Evolutionary conservation across 2,888 invertebrate genomes (phyloP).

Genomic region (Thelaira solivaga): DNA sequence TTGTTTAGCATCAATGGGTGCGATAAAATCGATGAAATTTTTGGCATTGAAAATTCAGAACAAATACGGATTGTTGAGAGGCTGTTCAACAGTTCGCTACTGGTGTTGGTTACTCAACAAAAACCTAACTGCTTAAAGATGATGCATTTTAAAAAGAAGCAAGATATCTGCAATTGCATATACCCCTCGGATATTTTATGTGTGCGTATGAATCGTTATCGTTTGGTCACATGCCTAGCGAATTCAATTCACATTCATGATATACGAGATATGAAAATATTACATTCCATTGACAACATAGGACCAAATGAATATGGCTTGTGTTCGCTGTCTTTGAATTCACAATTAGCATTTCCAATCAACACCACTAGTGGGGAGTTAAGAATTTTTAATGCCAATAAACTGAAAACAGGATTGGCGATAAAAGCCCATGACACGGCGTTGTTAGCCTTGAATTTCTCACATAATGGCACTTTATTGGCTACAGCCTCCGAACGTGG

Average conservation of each 20-base stretch:
- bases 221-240: constrained; percentile 74
- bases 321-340: constrained; percentile 75
- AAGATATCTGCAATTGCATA: constrained; percentile 77
- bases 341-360: constrained; percentile 76
- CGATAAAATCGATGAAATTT: constrained; percentile 76
- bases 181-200: constrained; percentile 75
- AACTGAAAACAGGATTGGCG: constrained; percentile 71
- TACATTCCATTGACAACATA: constrained; percentile 75
- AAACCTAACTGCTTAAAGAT: constrained; percentile 76
- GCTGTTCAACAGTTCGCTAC: constrained; percentile 75
- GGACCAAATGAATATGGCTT: constrained; percentile 74
- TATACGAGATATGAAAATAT: constrained; percentile 76
- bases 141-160: constrained; percentile 76
- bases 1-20: constrained; percentile 73
- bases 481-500: constrained; percentile 77
- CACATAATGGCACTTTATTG: constrained; percentile 73
- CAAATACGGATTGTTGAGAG: constrained; percentile 75
- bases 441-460: constrained; percentile 75
- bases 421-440: constrained; percentile 75
- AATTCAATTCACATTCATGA: constrained; percentile 77
- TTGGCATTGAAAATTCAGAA: constrained; percentile 74
- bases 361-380: constrained; percentile 73
- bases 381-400: constrained; percentile 75
- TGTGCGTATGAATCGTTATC: constrained; percentile 76
- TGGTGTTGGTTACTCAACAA: constrained; percentile 75